Percentiles rank a stretch among this genome's conserved stretches.
Evolutionary conservation across 2,113 vertebrate species (phyloP).

Genomic region (Formicarius rufipectus): DNA sequence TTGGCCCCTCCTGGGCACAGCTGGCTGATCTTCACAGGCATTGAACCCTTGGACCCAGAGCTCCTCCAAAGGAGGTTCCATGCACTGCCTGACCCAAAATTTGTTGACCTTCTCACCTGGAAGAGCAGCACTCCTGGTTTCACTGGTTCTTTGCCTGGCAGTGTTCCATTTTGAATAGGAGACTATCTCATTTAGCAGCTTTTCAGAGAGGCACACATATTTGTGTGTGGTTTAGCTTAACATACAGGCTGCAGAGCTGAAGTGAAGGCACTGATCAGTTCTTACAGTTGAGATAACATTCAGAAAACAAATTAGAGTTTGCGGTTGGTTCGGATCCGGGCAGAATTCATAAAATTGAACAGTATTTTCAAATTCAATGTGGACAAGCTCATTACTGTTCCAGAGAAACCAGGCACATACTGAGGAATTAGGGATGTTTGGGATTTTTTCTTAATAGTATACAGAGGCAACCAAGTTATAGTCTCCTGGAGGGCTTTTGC

Average conservation of each 20-base stretch:
- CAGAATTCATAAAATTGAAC: constrained; percentile 18
- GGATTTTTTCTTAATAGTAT: not conserved
- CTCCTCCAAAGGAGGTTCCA: not conserved
- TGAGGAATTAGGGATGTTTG: not conserved
- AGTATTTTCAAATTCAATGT: not conserved
- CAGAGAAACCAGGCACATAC: not conserved
- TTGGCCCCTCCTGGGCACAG: not conserved
- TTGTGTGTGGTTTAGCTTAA: constrained; percentile 2
- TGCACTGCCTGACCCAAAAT: not conserved
- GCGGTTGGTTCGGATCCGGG: not conserved
- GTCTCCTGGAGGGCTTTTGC: not conserved
- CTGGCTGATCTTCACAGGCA: not conserved
- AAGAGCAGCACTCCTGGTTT: not conserved
- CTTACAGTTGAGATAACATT: constrained; percentile 35
- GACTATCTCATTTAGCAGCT: constrained; percentile 8
- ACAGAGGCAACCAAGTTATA: not conserved
- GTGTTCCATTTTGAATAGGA: not conserved
- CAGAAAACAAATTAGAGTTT: constrained; percentile 46
- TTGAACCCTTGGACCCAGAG: not conserved
- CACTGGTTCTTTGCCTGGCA: not conserved
- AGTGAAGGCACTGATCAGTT: constrained; percentile 15
- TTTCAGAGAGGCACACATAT: not conserved
- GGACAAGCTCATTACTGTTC: not conserved
- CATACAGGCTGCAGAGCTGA: not conserved
- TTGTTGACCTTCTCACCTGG: not conserved